phyloP scores from a whole-genome alignment of 2,797 vertebrate genomes.

The Hyperoplus lanceolatus region DNA sequence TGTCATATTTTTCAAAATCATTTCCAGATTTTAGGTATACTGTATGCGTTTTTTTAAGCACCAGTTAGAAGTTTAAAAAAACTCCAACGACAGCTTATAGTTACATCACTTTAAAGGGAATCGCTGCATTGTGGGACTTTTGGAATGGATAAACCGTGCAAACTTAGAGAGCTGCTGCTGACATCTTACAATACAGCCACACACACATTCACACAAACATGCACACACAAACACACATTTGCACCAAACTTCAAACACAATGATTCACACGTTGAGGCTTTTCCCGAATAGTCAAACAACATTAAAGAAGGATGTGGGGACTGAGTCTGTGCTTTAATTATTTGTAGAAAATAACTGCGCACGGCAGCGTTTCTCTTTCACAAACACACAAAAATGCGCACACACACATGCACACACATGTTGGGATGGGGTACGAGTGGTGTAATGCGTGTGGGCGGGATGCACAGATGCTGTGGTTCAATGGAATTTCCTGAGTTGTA shows the following conservation, averaged over 20 bases:
- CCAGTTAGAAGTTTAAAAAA: constrained; percentile 28
- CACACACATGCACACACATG: constrained; percentile 17
- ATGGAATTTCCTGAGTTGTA: constrained; percentile 83
- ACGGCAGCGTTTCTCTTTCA: constrained; percentile 26
- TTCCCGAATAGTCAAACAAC: constrained; percentile 46
- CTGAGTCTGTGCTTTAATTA: constrained; percentile 75
- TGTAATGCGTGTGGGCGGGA: constrained; percentile 41
- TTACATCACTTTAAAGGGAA: constrained; percentile 81
- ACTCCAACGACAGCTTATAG: constrained; percentile 39
- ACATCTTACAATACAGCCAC: constrained; percentile 69
- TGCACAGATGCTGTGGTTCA: constrained; percentile 61
- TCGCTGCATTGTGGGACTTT: constrained; percentile 66
- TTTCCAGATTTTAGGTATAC: background rate
- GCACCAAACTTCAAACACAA: constrained; percentile 26
- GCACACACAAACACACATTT: constrained; percentile 19
- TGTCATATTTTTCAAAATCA: background rate
- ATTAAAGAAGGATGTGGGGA: constrained; percentile 35
- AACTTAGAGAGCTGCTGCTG: constrained; percentile 63
- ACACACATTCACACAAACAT: constrained; percentile 8
- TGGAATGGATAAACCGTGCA: constrained; percentile 63
- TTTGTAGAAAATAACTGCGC: constrained; percentile 68
- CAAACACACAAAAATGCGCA: constrained; percentile 29
- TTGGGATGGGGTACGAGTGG: constrained; percentile 26
- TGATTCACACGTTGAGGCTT: constrained; percentile 58
- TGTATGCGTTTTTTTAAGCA: constrained; percentile 22